Evolutionary conservation across 2,888 invertebrate species (phyloP), one percentile per base, ranked within the genome.

Genomic region (Kuschelorhynchus macadamiae): DNA sequence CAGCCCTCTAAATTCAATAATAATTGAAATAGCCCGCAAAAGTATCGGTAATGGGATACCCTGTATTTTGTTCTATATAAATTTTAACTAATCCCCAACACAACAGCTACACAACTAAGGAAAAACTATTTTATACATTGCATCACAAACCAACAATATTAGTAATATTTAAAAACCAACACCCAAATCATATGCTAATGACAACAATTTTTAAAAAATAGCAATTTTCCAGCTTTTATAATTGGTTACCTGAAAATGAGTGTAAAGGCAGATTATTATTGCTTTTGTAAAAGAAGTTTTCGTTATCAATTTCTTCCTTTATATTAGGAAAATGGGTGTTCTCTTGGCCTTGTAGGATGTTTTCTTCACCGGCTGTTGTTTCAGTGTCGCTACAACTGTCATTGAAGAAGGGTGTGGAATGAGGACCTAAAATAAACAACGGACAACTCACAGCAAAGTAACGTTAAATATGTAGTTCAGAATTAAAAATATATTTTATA

Each of bases 371-470:
- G 7, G 79, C 78, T 21, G 79, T 79, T 47, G 81, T 82, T 74
- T 85, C 85, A 7, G 84, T 85, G 75, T 86, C 85, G 71, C 85
- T 85, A 74, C 86, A 85, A 75, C 85, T 85, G 77, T 86, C 86
- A 72, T 85, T 85, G 74, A 85, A 81, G 76, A 85, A 86, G 49
- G 83, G 81, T 2, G 82, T 82, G 17, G 84, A 81, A 41, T 81
- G 80, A 8, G 85, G 85, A 81, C 85, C 85, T 85, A 65, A 16
- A 74, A 52, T 33, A 36, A 32, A 12, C n/a, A n/a, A n/a, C n/a
- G n/a, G n/a, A n/a, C n/a, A n/a, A n/a, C n/a, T n/a, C n/a, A n/a
- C n/a, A n/a, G n/a, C n/a, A n/a, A n/a, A n/a, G n/a, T n/a, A n/a
- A n/a, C n/a, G n/a, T n/a, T n/a, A n/a, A n/a, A n/a, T n/a, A n/a